Evolutionary conservation across 2,113 vertebrate genomes (phyloP).

Genomic region (Sialia sialis): DNA sequence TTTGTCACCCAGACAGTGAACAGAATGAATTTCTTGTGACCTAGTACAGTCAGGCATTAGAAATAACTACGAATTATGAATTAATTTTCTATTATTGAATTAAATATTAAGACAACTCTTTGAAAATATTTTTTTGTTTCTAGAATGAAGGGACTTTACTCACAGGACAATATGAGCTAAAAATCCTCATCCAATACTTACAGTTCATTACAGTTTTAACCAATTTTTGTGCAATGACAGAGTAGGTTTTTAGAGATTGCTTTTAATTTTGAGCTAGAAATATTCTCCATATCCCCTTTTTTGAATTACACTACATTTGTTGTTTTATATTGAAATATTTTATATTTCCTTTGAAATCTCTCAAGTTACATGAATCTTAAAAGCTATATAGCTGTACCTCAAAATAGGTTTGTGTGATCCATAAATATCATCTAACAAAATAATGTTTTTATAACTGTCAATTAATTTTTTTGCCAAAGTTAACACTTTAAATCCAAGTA

Average conservation of each 20-base stretch:
- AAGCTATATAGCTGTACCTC: constrained; percentile 19
- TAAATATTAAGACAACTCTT: neutral
- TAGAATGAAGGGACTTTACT: neutral
- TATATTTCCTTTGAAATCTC: constrained; percentile 38
- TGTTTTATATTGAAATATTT: constrained; percentile 9
- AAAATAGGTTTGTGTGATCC: constrained; percentile 41
- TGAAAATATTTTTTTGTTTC: neutral
- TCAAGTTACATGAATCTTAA: constrained; percentile 13
- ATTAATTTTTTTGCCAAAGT: constrained; percentile 57
- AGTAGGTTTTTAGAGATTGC: neutral
- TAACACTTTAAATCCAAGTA: constrained; percentile 57
- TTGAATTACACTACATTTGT: neutral
- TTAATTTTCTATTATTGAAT: neutral
- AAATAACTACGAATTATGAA: neutral
- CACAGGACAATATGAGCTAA: neutral
- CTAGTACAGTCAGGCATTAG: neutral
- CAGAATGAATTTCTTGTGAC: neutral
- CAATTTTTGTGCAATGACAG: neutral
- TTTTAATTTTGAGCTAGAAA: neutral
- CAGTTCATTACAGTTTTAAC: neutral
- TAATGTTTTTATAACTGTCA: constrained; percentile 58
- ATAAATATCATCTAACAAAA: constrained; percentile 59
- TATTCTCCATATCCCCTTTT: neutral
- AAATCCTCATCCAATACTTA: neutral
- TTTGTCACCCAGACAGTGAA: neutral